A percentile compares a stretch with the other conserved stretches of the same genome.
phyloP scores from a whole-genome alignment of 2,113 vertebrate species.

The Tetrao urogallus region DNA sequence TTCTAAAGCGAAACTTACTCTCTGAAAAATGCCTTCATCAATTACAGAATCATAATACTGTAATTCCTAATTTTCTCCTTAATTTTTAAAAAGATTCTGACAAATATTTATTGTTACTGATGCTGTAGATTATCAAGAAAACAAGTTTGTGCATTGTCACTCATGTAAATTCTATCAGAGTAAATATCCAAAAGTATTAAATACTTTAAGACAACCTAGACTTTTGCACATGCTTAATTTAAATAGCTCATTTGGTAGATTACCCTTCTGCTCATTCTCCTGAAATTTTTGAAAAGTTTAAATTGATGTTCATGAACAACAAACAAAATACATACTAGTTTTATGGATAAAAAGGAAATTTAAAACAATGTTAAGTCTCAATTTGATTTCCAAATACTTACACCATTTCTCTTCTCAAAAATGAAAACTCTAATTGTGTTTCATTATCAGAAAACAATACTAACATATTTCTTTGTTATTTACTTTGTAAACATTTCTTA shows the following conservation, averaged over 20 bases:
- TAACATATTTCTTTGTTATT: background rate
- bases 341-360: background rate
- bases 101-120: background rate
- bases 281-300: background rate
- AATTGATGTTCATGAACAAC: background rate
- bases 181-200: background rate
- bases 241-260: conserved; percentile 9
- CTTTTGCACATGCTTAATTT: background rate
- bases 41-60: background rate
- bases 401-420: background rate
- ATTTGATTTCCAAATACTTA: background rate
- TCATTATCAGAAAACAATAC: background rate
- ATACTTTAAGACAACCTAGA: background rate
- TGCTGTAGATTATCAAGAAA: background rate
- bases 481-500: background rate
- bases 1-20: background rate
- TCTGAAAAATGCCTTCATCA: background rate
- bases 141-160: background rate
- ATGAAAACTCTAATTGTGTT: background rate
- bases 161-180: background rate
- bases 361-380: background rate
- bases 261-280: background rate
- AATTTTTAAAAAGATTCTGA: background rate
- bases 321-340: background rate
- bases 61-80: background rate